These are phyloP conservation scores for Lasius platythorax DNA, from an alignment of 2,888 invertebrate species.

Conservation along the genomic window DNA sequence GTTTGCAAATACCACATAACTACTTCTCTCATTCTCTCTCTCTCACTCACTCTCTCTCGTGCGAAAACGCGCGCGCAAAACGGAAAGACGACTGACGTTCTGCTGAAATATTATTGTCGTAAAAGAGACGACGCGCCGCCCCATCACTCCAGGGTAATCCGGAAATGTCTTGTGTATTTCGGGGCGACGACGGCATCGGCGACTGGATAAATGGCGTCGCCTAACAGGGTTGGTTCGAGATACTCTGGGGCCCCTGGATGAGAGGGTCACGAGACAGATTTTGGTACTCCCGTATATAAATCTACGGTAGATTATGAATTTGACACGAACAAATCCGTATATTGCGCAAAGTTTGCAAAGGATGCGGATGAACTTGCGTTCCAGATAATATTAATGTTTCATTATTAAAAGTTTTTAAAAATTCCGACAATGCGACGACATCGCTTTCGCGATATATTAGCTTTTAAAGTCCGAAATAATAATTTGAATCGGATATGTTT, in stretches of 20 bases:
- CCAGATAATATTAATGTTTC: background rate
- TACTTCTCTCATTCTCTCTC: slow-evolving; percentile 47
- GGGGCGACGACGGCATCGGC: slow-evolving; percentile 56
- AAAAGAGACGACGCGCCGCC: slow-evolving; percentile 65
- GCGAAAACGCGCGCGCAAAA: slow-evolving; percentile 46
- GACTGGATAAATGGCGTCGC: slow-evolving; percentile 50
- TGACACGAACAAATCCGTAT: background rate
- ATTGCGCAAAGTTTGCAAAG: background rate
- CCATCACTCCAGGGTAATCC: slow-evolving; percentile 67
- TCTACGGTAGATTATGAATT: slow-evolving; percentile 21
- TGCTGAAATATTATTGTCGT: slow-evolving; percentile 72
- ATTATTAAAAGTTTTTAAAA: background rate
- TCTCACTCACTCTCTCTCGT: slow-evolving; percentile 33
- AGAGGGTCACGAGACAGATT: background rate
- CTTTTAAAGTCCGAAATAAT: background rate
- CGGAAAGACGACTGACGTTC: slow-evolving; percentile 64
- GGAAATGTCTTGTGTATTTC: slow-evolving; percentile 65
- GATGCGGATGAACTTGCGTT: background rate
- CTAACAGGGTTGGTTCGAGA: slow-evolving; percentile 43
- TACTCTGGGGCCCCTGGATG: background rate
- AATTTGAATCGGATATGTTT: background rate
- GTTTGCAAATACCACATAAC: slow-evolving; percentile 30
- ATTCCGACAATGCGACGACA: background rate
- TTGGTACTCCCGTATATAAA: slow-evolving; percentile 16
- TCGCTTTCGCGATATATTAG: background rate